Evolutionary conservation across 2,797 vertebrate species (phyloP).

Genomic region (Sus cebifrons): DNA sequence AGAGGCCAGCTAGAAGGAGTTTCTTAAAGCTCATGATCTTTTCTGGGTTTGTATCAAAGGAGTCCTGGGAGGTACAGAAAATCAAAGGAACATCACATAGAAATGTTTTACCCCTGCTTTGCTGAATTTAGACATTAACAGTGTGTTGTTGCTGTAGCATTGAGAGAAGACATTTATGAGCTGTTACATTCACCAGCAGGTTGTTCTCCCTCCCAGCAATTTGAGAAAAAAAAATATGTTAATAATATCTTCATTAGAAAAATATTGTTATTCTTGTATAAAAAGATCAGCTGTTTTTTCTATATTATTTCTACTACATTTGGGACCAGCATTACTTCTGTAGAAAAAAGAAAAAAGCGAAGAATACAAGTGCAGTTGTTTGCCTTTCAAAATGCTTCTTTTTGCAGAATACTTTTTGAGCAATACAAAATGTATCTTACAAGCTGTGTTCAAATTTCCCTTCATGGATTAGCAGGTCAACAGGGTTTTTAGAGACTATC

Average conservation of each 20-base stretch:
- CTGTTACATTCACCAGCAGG: slow-evolving; percentile 17
- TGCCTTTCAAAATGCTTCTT: slow-evolving; percentile 1
- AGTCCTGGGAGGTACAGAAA: not conserved
- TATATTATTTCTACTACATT: not conserved
- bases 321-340: slow-evolving; percentile 5
- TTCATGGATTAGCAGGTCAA: slow-evolving; percentile 5
- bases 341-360: not conserved
- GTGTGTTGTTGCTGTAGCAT: not conserved
- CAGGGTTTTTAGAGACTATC: not conserved
- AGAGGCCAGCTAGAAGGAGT: not conserved
- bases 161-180: slow-evolving; percentile 25
- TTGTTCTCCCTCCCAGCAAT: slow-evolving; percentile 22
- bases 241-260: slow-evolving; percentile 63
- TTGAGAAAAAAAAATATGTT: slow-evolving; percentile 67
- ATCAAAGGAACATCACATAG: not conserved
- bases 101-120: slow-evolving; percentile 8
- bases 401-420: slow-evolving; percentile 14
- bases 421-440: not conserved
- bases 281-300: slow-evolving; percentile 54
- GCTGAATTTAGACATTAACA: slow-evolving; percentile 41
- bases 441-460: not conserved
- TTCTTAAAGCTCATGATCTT: not conserved
- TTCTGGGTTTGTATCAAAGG: not conserved
- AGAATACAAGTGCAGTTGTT: not conserved
- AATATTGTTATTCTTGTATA: not conserved